These are phyloP conservation scores for Zoroaster sp. DNA, from an alignment of 53 echinoderm and acorn worm genomes.

Conservation along the genomic window DNA sequence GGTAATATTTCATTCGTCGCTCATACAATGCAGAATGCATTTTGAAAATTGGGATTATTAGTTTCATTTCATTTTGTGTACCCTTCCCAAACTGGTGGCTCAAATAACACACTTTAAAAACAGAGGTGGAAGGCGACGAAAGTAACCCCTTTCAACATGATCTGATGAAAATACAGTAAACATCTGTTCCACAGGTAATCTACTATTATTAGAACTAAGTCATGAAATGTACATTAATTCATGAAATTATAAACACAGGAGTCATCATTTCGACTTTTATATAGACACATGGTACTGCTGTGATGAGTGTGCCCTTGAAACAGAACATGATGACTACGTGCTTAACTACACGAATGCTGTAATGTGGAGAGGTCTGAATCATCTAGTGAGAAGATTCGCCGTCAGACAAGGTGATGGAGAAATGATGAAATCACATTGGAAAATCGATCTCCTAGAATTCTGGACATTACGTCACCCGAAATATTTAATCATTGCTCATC, in stretches of 20 bases:
- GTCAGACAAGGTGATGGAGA: neutral
- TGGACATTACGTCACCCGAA: neutral
- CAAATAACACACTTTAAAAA: too few species aligned
- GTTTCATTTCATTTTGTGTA: too few species aligned
- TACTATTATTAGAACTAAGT: too few species aligned
- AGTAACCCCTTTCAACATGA: too few species aligned
- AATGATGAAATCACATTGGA: neutral
- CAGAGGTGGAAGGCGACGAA: too few species aligned
- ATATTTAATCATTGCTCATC: neutral
- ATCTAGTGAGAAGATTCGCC: neutral
- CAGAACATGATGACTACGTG: neutral
- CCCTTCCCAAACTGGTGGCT: too few species aligned
- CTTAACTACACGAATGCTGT: neutral
- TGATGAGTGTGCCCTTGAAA: neutral
- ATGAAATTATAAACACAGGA: neutral
- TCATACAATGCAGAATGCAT: too few species aligned
- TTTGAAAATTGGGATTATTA: too few species aligned
- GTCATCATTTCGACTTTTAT: neutral
- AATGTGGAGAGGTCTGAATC: neutral
- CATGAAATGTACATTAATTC: too few species aligned
- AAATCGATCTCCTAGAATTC: neutral
- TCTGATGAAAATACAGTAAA: too few species aligned
- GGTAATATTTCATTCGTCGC: neutral
- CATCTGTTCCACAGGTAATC: too few species aligned
- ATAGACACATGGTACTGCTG: neutral